These are phyloP conservation scores for Sturnira hondurensis DNA, from an alignment of 2,113 vertebrate species.

Conservation along the genomic window DNA sequence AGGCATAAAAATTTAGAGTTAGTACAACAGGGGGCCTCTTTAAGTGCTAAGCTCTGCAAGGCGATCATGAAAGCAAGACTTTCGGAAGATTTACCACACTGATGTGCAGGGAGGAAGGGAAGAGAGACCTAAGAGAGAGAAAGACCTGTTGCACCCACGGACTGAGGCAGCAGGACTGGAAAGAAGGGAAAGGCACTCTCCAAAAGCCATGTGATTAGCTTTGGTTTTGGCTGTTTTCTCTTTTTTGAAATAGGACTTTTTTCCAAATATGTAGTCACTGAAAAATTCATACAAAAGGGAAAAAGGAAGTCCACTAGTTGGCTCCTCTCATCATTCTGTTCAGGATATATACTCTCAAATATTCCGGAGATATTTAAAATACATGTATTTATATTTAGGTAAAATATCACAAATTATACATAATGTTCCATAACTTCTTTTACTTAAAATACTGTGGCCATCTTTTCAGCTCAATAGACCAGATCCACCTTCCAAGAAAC, in stretches of 20 bases:
- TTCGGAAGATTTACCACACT: not conserved
- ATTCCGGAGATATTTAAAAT: conserved; percentile 1
- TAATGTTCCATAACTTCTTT: not conserved
- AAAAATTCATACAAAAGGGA: conserved; percentile 9
- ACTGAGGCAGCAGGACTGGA: not conserved
- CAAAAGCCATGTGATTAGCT: not conserved
- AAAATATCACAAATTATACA: not conserved
- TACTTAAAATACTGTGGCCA: conserved; percentile 7
- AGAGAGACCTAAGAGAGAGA: not conserved
- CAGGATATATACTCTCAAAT: not conserved
- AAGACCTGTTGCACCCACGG: not conserved
- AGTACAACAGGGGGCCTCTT: not conserved
- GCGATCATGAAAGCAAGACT: not conserved
- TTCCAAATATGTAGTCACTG: not conserved
- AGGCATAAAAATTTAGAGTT: not conserved
- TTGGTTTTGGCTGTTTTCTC: not conserved
- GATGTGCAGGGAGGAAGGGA: not conserved
- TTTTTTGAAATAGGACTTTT: not conserved
- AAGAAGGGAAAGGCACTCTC: not conserved
- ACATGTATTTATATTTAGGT: not conserved
- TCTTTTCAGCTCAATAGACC: not conserved
- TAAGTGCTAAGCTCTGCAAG: not conserved
- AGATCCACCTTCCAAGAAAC: not conserved
- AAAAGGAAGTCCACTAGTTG: not conserved
- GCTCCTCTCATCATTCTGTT: not conserved